phyloP scores from a whole-genome alignment of 2,113 vertebrate species.

The Ciconia maguari region DNA sequence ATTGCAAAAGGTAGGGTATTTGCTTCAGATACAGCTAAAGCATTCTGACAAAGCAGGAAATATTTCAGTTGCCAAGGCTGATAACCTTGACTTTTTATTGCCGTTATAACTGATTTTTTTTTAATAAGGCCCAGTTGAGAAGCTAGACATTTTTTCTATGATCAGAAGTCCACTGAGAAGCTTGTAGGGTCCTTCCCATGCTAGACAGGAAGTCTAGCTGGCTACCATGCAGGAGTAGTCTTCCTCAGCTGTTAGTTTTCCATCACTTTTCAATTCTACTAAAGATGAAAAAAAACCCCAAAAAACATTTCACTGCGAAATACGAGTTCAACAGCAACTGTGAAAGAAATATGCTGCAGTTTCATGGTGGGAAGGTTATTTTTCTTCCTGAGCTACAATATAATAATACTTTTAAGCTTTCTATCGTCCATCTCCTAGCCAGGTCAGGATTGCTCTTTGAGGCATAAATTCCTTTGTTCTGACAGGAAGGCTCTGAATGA shows the following conservation, averaged over 20 bases:
- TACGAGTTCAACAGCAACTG: not conserved
- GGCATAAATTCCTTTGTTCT: not conserved
- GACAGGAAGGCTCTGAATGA: not conserved
- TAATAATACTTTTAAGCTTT: not conserved
- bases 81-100: not conserved
- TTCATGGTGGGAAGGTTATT: not conserved
- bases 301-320: not conserved
- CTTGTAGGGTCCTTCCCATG: not conserved
- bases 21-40: not conserved
- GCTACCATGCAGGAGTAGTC: not conserved
- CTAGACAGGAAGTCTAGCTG: not conserved
- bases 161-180: not conserved
- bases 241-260: not conserved
- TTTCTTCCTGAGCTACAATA: not conserved
- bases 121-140: not conserved
- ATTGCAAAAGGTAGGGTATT: not conserved
- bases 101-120: not conserved
- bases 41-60: not conserved
- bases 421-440: not conserved
- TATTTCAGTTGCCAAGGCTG: not conserved
- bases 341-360: not conserved
- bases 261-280: not conserved
- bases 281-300: not conserved
- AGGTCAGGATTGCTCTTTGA: not conserved
- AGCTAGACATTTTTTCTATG: not conserved